A percentile compares a stretch with the other conserved stretches of the same genome.
These are phyloP conservation scores for Dinocampus coccinellae DNA, from an alignment of 2,888 invertebrate species.

Conservation along the genomic window DNA sequence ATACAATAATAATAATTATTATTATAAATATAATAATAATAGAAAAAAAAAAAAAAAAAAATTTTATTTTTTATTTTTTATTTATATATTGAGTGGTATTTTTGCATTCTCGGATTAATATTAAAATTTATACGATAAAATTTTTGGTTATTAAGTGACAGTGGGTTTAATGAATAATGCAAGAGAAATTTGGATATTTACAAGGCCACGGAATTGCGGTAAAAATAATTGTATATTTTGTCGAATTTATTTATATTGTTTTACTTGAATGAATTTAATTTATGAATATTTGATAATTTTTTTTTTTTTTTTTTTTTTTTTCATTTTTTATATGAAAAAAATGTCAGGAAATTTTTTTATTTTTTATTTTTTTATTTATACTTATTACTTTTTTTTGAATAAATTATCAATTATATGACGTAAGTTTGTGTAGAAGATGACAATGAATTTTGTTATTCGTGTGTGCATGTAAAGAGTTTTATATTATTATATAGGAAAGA, in stretches of 20 bases:
- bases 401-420: not conserved
- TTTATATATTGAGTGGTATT: no score
- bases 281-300: no score
- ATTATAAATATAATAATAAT: no score
- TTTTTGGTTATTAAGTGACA: not conserved
- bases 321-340: no score
- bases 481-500: not conserved
- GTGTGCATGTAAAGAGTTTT: not conserved
- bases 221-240: not conserved
- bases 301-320: no score
- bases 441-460: not conserved
- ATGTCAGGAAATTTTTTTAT: no score
- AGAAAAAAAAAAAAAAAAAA: no score
- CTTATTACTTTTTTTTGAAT: no score
- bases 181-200: not conserved
- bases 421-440: not conserved
- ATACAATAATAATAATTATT: no score
- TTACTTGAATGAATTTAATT: no score
- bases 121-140: not conserved
- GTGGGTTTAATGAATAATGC: not conserved
- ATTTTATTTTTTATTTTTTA: no score
- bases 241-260: not conserved
- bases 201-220: not conserved
- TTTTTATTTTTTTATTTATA: no score
- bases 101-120: not conserved